Evolutionary conservation across 64 coral and sea anemone species (phyloP).

Genomic region (Acropora yongei): DNA sequence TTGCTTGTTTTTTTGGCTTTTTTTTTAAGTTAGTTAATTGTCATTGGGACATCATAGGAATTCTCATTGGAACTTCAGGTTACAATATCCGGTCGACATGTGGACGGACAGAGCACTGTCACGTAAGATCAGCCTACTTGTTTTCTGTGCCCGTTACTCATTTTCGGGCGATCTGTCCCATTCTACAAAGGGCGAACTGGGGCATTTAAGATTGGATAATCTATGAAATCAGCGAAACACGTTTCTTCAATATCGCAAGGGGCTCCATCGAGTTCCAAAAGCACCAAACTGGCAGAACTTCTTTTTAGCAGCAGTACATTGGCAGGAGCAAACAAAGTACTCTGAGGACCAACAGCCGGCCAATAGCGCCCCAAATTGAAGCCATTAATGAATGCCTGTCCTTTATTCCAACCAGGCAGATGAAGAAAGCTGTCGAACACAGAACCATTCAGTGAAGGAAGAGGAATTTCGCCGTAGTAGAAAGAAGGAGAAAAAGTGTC

Average conservation of each 20-base stretch:
- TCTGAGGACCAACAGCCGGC: constrained; percentile 85
- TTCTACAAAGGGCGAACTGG: constrained; percentile 50
- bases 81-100: too few species aligned
- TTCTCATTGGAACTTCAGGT: too few species aligned
- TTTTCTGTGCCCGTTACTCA: too few species aligned
- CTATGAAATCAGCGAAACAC: constrained; percentile 71
- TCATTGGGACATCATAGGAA: too few species aligned
- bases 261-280: constrained; percentile 81
- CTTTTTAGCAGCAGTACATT: constrained; percentile 59
- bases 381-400: constrained; percentile 89
- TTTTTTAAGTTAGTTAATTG: too few species aligned
- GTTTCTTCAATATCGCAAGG: constrained; percentile 74
- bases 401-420: constrained; percentile 49
- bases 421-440: constrained; percentile 32
- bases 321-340: constrained; percentile 75
- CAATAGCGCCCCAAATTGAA: constrained; percentile 95
- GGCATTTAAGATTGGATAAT: constrained; percentile 60
- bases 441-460: not conserved
- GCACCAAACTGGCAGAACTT: constrained; percentile 49
- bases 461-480: constrained; percentile 18
- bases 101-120: too few species aligned
- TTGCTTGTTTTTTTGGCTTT: too few species aligned
- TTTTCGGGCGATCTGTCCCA: too few species aligned
- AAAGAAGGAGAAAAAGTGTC: not conserved
- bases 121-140: too few species aligned